phyloP scores from a whole-genome alignment of 2,797 vertebrate genomes.

The Liasis olivaceus region DNA sequence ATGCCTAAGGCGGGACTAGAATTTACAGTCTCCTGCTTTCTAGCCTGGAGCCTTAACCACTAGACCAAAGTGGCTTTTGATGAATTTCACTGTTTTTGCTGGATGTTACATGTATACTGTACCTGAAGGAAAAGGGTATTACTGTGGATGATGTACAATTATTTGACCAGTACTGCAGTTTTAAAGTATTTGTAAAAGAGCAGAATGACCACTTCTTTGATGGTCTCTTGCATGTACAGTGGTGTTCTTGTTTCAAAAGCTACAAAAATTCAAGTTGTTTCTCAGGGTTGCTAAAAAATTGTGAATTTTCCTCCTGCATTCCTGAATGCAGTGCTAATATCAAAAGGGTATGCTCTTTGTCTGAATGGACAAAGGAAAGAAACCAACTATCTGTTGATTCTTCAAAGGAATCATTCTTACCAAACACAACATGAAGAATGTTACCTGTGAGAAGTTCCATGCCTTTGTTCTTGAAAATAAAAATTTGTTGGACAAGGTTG shows the following conservation, averaged over 20 bases:
- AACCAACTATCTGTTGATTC: not conserved
- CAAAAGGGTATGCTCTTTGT: not conserved
- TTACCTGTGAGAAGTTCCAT: not conserved
- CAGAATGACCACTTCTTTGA: not conserved
- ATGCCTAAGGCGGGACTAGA: too few relatives aligned
- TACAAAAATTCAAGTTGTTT: not conserved
- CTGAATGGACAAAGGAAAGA: not conserved
- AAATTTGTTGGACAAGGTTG: not conserved
- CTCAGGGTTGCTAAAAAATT: not conserved
- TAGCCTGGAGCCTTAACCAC: too few relatives aligned
- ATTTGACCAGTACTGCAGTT: not conserved
- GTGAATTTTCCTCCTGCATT: not conserved
- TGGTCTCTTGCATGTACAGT: not conserved
- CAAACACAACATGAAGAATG: not conserved
- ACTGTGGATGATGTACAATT: not conserved
- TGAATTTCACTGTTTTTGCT: not conserved
- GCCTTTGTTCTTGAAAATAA: not conserved
- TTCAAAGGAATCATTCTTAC: not conserved
- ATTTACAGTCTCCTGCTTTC: too few relatives aligned
- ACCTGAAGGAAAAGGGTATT: not conserved
- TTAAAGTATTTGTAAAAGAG: not conserved
- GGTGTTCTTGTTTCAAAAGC: not conserved
- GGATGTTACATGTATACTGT: not conserved
- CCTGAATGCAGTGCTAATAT: not conserved
- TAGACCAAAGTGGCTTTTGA: not conserved